Evolutionary conservation across 1,140 invertebrate genomes (phyloP), one percentile per base, ranked within the genome.

Genomic region (Lordiphosa clarofinis): DNA sequence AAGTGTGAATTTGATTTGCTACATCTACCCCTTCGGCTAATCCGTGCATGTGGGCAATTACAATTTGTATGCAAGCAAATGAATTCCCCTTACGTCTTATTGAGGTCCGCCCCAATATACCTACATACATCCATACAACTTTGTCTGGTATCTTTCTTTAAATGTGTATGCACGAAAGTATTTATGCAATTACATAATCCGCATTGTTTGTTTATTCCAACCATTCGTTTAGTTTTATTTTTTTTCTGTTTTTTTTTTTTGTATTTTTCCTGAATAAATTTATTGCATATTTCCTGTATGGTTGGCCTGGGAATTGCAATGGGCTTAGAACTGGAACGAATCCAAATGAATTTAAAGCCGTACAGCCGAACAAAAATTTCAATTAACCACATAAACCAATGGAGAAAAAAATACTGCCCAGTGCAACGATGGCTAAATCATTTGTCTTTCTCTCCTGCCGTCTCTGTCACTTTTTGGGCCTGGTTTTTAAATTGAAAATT

Each of bases 341-440:
- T 56, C 50, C 50, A 59, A 70, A 63, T 63, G 56, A 59, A 69
- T 70, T 70, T 63, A 70, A 70, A 63, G 57, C 66, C 56, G 38
- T 31, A 37, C 47, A 52, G 57, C n/a, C n/a, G 54, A 47, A 21
- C 4, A 62, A 69, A 61, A 71, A 71, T 71, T 71, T 71, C 68
- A 71, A 71, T 71, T 71, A 71, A 71, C 67, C 67, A 54, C 67
- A 71, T 57, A 71, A 71, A 63, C 68, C 63, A 56, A 43, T 40
- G 62, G 43, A 69, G 43, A 42, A 44, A 49, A 63, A 63, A 63
- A 44, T 8, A 6, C 12, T 15, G 56, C 31, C 57, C 54, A 49
- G 31, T 73, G 52, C 48, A 48, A 54, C 33, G 35, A 56, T 63
- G 59, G 64, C 63, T 68, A 59, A 68, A 68, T 68, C 69, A 56